These are phyloP conservation scores for Amblyteles armatorius DNA, from an alignment of 2,888 invertebrate species.

Conservation along the genomic window DNA sequence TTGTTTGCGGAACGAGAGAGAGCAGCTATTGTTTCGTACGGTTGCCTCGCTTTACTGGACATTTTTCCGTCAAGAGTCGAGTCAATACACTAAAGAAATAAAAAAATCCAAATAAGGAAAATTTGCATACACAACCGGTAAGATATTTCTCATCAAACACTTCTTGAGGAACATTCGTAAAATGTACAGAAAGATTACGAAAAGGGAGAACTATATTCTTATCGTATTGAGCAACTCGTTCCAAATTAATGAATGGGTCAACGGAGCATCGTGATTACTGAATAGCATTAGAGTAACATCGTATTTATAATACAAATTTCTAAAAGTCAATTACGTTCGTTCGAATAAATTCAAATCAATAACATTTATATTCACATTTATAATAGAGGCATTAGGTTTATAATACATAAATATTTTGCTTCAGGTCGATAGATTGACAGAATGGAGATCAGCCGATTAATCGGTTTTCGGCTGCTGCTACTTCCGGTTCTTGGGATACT, in stretches of 20 bases:
- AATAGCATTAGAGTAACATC: neutral
- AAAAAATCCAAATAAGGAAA: neutral
- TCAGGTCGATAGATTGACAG: neutral
- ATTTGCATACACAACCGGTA: conserved; percentile 12
- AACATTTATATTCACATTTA: neutral
- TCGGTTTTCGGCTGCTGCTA: conserved; percentile 14
- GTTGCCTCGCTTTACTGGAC: conserved; percentile 22
- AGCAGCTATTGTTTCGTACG: conserved; percentile 51
- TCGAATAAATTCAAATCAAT: neutral
- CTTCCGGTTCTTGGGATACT: conserved; percentile 34
- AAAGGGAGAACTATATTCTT: neutral
- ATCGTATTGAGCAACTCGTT: neutral
- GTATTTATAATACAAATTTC: neutral
- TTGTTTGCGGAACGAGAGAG: conserved; percentile 21
- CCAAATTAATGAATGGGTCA: neutral
- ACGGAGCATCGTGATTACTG: neutral
- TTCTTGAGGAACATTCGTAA: neutral
- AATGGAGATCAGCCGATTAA: conserved; percentile 17
- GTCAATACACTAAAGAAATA: conserved; percentile 10
- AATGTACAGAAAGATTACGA: neutral
- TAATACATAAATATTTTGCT: neutral
- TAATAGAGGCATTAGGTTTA: neutral
- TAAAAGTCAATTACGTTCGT: neutral
- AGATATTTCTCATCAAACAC: neutral
- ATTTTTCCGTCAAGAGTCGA: conserved; percentile 6